A percentile compares a stretch with the other conserved stretches of the same genome.
Conservation (phyloP, 2,797 vertebrate species). For the Tympanoctomys barrerae region DNA sequence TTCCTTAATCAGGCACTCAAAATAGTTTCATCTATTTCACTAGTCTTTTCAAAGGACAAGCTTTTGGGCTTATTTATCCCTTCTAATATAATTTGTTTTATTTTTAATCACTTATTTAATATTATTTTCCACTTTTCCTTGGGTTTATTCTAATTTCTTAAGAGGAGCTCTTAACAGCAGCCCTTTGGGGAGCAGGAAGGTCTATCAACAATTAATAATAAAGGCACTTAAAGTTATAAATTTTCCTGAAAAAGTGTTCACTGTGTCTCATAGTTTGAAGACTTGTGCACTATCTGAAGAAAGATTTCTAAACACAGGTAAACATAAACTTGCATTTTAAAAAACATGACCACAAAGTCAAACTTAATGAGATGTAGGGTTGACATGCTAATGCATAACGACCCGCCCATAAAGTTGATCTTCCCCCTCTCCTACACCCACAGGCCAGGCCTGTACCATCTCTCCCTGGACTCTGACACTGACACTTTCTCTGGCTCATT, state of each 20-base stretch:
- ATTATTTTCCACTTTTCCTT: constrained; percentile 17
- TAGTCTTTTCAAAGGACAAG: constrained; percentile 13
- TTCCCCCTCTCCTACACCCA: background rate
- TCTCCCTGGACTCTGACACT: background rate
- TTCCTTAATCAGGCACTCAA: constrained; percentile 23
- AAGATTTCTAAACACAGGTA: background rate
- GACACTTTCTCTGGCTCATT: background rate
- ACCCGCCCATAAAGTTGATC: background rate
- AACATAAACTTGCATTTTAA: background rate
- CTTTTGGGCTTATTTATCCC: constrained; percentile 38
- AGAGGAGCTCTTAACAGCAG: background rate
- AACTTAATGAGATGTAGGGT: background rate
- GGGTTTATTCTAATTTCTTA: constrained; percentile 38
- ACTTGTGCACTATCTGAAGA: background rate
- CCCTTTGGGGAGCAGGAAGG: background rate
- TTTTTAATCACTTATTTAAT: constrained; percentile 46
- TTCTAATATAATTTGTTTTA: background rate
- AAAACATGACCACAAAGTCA: background rate
- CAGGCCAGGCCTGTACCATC: background rate
- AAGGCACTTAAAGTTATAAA: background rate
- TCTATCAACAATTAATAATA: constrained; percentile 24
- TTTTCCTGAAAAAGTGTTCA: constrained; percentile 53
- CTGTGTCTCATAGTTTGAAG: background rate
- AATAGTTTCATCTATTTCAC: background rate
- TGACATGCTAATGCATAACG: rapidly evolving